A percentile compares a stretch with the other conserved stretches of the same genome.
phyloP scores from a whole-genome alignment of 2,113 vertebrate genomes.

The Thamnaconus septentrionalis region DNA sequence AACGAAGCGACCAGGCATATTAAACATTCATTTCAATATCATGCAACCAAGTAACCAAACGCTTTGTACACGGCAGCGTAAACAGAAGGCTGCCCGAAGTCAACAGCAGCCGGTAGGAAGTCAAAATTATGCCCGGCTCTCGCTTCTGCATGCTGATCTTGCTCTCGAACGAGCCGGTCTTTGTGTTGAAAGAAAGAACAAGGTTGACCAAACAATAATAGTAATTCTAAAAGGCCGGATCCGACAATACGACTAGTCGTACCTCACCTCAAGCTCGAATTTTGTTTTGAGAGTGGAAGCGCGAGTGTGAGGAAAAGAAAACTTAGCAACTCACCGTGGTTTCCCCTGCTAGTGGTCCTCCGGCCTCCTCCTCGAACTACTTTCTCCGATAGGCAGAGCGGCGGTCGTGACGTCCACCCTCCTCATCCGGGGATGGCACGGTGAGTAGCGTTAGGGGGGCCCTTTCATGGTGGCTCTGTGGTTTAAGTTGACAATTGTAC shows the following conservation, averaged over 20 bases:
- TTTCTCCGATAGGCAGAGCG: slow-evolving; percentile 11
- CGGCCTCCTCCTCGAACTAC: neutral
- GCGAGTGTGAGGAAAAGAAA: neutral
- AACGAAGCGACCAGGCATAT: too few relatives aligned
- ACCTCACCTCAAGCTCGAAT: neutral
- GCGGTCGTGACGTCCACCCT: slow-evolving; percentile 36
- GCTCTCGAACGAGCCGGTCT: slow-evolving; percentile 36
- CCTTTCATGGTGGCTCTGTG: too few relatives aligned
- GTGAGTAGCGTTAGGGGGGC: slow-evolving; percentile 24
- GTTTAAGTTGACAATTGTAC: too few relatives aligned
- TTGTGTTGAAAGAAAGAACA: slow-evolving; percentile 41
- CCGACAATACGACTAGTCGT: too few relatives aligned
- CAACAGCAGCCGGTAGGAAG: neutral
- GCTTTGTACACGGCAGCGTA: too few relatives aligned
- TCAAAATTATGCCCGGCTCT: neutral
- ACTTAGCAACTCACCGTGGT: slow-evolving; percentile 44
- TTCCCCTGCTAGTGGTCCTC: slow-evolving; percentile 3
- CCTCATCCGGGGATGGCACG: neutral
- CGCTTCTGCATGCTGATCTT: neutral
- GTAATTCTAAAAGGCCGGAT: too few relatives aligned
- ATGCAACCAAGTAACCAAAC: too few relatives aligned
- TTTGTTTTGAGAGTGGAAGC: too few relatives aligned
- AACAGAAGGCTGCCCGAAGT: neutral
- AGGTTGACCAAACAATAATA: too few relatives aligned
- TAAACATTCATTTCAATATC: too few relatives aligned